Base-by-base conservation (phyloP, 2,888 invertebrate genomes). In the Epiblema foenella region DNA sequence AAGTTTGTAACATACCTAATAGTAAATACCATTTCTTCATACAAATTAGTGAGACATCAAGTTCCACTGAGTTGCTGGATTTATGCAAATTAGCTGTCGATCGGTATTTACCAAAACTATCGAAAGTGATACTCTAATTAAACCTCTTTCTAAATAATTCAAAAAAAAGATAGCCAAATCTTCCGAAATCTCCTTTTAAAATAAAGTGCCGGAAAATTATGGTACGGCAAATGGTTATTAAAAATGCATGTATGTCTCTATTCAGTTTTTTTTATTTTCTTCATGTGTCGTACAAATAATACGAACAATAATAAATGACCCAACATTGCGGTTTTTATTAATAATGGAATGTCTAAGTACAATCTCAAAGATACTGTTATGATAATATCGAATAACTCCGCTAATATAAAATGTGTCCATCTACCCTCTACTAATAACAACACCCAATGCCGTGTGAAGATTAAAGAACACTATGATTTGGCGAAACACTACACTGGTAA, bases 281-380 rank as follows among this genome's bases (percentile, higher is more conserved):
- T 81, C 78, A 81, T 82, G 78, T 81, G 83, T 78, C 79, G 83
- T 81, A 80, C 83, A 60, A 60, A 60, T 3, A 3, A 60, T 87
- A 87, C 84, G 82, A 78, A 83, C 78, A 78, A 77, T 75, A 74
- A 81, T 81, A 83, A 84, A 84, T 81, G 85, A 85, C 81, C 85
- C 83, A 78, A 82, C 76, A 76, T 78, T 75, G 77, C 77, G 66
- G 75, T 77, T 74, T 74, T 77, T 37, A 39, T 37, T 56, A 76
- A 77, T 81, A 77, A 79, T 84, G 89, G 89, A 88, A 89, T 89
- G 88, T 86, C 81, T 85, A 85, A 87, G 84, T 86, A 88, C 85
- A 79, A 80, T 81, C 75, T 71, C 54, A 56, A 49, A 73, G 70
- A 66, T 57, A 68, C 68, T 60, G 46, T 77, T 74, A 76, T 29